These are phyloP conservation scores for Ommatoiulus sabulosus DNA, from an alignment of 2,888 invertebrate species.

Conservation along the genomic window DNA sequence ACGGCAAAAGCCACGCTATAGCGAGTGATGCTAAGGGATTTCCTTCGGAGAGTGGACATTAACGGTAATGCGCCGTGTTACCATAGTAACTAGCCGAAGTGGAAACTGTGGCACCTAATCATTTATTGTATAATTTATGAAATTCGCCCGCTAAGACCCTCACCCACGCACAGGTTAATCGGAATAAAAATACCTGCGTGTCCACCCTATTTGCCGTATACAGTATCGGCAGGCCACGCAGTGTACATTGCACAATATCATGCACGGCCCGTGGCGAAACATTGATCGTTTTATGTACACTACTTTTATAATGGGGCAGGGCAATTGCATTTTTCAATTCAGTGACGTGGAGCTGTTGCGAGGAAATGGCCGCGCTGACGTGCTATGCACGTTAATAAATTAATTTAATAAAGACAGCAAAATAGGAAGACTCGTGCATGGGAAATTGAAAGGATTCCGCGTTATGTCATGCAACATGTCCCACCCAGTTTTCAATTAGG, in stretches of 20 bases:
- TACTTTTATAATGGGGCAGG: background rate
- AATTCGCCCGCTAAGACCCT: background rate
- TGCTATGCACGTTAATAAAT: background rate
- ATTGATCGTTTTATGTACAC: conserved; percentile 40
- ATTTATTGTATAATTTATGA: conserved; percentile 36
- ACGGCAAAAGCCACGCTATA: background rate
- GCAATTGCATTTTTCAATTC: conserved; percentile 20
- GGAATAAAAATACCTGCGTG: conserved; percentile 26
- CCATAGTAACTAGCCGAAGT: conserved; percentile 12
- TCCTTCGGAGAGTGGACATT: conserved; percentile 6
- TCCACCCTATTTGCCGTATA: background rate
- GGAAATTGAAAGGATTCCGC: background rate
- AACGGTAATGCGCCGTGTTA: background rate
- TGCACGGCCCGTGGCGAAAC: background rate
- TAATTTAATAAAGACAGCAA: conserved; percentile 22
- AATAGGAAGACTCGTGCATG: background rate
- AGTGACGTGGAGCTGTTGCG: background rate
- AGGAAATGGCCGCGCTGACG: background rate
- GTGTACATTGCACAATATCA: background rate
- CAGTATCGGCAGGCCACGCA: background rate
- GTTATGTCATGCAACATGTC: conserved; percentile 2
- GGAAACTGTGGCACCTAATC: conserved; percentile 40
- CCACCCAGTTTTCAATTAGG: conserved; percentile 6
- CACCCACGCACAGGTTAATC: background rate
- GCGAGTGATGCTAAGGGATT: background rate